A percentile compares a stretch with the other conserved stretches of the same genome.
Evolutionary conservation across 2,888 invertebrate species (phyloP).

Genomic region (Chrysopilus asiliformis): DNA sequence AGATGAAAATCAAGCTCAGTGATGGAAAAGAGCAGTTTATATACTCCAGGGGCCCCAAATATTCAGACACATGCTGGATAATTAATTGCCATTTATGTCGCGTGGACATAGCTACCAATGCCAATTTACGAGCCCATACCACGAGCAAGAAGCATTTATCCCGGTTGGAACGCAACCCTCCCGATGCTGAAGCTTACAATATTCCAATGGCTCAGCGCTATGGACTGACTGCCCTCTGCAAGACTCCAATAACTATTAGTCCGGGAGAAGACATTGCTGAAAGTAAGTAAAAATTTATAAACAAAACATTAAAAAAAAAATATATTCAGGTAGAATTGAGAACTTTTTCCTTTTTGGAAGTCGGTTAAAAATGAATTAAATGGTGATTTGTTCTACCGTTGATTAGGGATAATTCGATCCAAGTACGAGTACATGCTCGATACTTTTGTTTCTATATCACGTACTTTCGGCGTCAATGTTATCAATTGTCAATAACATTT

Average conservation of each 20-base stretch:
- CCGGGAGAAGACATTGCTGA: slow-evolving; percentile 9
- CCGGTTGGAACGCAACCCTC: slow-evolving; percentile 1
- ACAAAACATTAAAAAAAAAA: not conserved
- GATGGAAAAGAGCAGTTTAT: slow-evolving; percentile 8
- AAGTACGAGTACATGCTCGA: too few relatives aligned
- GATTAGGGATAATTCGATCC: too few relatives aligned
- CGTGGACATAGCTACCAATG: not conserved
- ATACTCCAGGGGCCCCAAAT: slow-evolving; percentile 12
- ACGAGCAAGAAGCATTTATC: slow-evolving; percentile 8
- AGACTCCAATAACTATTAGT: slow-evolving; percentile 8
- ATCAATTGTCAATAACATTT: too few relatives aligned
- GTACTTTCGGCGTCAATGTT: too few relatives aligned
- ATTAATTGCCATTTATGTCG: slow-evolving; percentile 12
- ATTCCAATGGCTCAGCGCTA: not conserved
- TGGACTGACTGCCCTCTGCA: not conserved
- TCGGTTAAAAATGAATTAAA: too few relatives aligned
- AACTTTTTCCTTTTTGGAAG: too few relatives aligned
- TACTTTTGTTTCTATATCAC: too few relatives aligned
- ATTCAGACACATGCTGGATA: not conserved
- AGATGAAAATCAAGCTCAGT: slow-evolving; percentile 7
- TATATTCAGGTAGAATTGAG: too few relatives aligned
- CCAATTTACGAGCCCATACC: slow-evolving; percentile 5
- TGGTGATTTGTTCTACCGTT: not conserved
- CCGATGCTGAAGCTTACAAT: not conserved
- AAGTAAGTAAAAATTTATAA: slow-evolving; percentile 3